A percentile compares a stretch with the other conserved stretches of the same genome.
Conservation (phyloP, 2,888 invertebrate species). For the Drosophila lutescens region DNA sequence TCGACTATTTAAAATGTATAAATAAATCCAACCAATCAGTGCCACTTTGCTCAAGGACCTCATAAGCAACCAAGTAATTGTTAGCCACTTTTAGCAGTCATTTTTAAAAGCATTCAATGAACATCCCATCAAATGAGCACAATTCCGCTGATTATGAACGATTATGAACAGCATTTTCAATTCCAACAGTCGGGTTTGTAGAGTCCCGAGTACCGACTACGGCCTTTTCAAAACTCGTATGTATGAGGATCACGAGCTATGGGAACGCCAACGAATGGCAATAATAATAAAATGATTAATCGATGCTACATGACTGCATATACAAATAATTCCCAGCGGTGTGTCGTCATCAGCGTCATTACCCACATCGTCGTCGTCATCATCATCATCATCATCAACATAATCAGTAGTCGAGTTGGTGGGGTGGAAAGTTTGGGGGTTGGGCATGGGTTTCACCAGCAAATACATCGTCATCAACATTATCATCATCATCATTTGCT, state of each 20-base stretch:
- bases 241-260: conserved; percentile 70
- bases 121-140: conserved; percentile 14
- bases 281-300: conserved; percentile 79
- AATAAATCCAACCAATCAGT: too few species aligned
- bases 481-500: conserved; percentile 64
- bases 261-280: conserved; percentile 74
- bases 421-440: background rate
- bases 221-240: conserved; percentile 35
- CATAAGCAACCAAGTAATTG: background rate
- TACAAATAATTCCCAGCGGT: conserved; percentile 77
- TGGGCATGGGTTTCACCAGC: conserved; percentile 2
- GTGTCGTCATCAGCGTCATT: conserved; percentile 76
- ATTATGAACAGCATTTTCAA: conserved; percentile 17
- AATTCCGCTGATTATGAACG: conserved; percentile 11
- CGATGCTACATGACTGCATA: conserved; percentile 79
- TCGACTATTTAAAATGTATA: too few species aligned
- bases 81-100: background rate
- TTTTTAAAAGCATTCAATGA: background rate
- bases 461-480: conserved; percentile 44
- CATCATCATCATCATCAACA: conserved; percentile 26
- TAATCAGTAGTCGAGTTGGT: conserved; percentile 19
- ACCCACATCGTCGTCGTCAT: conserved; percentile 46
- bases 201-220: background rate
- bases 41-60: background rate
- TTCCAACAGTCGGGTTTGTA: conserved; percentile 3